Evolutionary conservation across 2,113 vertebrate genomes (phyloP).

Genomic region (Cottus gobio): DNA sequence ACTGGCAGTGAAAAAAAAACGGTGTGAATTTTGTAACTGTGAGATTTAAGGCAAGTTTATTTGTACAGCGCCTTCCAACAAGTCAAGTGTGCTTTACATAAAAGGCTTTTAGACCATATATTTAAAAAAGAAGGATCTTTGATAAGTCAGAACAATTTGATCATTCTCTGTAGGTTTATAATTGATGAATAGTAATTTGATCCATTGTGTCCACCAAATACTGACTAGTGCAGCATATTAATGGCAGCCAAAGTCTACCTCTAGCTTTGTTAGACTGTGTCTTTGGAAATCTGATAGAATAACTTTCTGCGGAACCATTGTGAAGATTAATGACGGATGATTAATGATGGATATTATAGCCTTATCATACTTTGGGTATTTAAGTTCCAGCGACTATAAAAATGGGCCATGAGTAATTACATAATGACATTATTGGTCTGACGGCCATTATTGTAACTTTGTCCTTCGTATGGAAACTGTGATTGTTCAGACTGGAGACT

Average conservation of each 20-base stretch:
- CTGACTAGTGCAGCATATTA: background rate
- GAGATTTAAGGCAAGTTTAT: slow-evolving; percentile 12
- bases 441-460: slow-evolving; percentile 45
- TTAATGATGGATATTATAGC: slow-evolving; percentile 47
- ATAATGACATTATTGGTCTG: slow-evolving; percentile 56
- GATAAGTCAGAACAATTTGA: background rate
- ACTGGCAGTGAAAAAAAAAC: background rate
- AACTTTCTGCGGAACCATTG: slow-evolving; percentile 35
- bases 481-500: background rate
- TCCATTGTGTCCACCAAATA: background rate
- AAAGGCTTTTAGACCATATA: background rate
- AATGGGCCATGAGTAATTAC: slow-evolving; percentile 52
- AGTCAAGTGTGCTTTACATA: background rate
- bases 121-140: background rate
- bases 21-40: background rate
- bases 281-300: slow-evolving; percentile 29
- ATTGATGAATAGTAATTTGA: background rate
- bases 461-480: slow-evolving; percentile 27
- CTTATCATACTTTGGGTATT: slow-evolving; percentile 54
- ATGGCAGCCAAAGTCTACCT: background rate
- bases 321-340: slow-evolving; percentile 61
- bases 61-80: background rate
- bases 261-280: slow-evolving; percentile 2
- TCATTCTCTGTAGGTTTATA: background rate
- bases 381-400: slow-evolving; percentile 54